Base-by-base conservation (phyloP, 2,113 vertebrate genomes). In the Chaenocephalus aceratus region DNA sequence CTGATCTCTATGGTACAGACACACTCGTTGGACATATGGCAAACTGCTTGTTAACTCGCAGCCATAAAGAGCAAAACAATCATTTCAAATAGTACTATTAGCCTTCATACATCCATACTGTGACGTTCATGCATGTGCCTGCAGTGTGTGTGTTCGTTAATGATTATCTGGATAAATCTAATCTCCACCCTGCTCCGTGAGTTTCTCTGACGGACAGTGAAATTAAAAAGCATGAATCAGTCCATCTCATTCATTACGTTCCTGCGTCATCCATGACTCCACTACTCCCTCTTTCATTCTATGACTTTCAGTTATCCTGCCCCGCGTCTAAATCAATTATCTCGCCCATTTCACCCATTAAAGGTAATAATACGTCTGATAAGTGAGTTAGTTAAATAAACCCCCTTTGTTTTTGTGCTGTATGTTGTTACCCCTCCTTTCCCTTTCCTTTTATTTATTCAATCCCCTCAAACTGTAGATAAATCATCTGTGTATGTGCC, bases 201-300 rank as follows among this genome's bases (percentile, higher is more conserved):
- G 61, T 56, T 73, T 67, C 70, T 77, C 41, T 77, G 77, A 64
- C 16, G 67, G 73, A 49, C 65, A 26, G 54, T 79, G 71, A 83
- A 83, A 79, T 51, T 75, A 15, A 83, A 80, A 84, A 64, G 53
- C 21, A 66, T 54, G 56, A 76, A 83, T 67, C 44, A 51, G 36
- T 51, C 26, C 14, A 26, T 83, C 54, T 41, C 34, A 70, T 77
- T 86, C 65, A 79, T 62, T 54, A 65, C 1, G 7, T 30, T 30
- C 61, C 61, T 72, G 76, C 48, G 12, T 86, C 80, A 77, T 71
- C 26, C 26, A 10, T 68, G 49, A 5, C 52, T 36, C 34, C 46
- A 26, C 18, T 45, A 21, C n/a, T 58, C 52, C 14, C 10, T 21
- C 3, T 63, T 26, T 41, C 30, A 23, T 13, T 52, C 8, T 23